Base-by-base conservation (phyloP, 2,113 vertebrate species). In the Hippoglossus stenolepis region DNA sequence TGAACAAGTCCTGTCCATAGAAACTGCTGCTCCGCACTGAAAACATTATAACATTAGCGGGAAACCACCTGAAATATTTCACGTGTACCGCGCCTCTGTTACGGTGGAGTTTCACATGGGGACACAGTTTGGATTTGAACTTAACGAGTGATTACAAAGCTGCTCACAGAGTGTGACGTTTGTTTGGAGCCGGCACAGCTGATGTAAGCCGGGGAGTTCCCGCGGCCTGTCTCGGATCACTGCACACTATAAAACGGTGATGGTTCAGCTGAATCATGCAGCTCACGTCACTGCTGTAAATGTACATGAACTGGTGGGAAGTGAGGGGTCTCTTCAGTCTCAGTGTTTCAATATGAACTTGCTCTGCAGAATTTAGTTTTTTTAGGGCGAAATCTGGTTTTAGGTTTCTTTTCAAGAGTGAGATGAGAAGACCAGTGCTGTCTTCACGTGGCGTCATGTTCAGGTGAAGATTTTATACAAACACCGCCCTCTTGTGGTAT, bases 231-330 rank as follows among this genome's bases (percentile, higher is more conserved):
- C 51, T n/a, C 31, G 58, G 77, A 59, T 58, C 51, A 59, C 58
- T 59, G 49, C 49, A 59, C 28, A 0, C 58, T 23, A 60, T 60
- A 66, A 76, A 64, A 70, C 61, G 5, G 4, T 1, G n/a, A 53
- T 9, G 14, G 21, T 23, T 79, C 58, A 15, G 1, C 28, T 31
- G 57, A 65, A 59, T 31, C 61, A 59, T 3, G 5, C 9, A n/a
- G 51, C 21, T 14, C 20, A 47, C 64, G 17, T 59, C 49, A 47
- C 1, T 8, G 51, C 21, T 71, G 70, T 14, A 35, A 31, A 31
- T 31, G 31, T 6, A 31, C 31, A 31, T 31, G 5, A 5, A 67
- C 62, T 75, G 54, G 57, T 78, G 67, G 75, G 75, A 85, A 79
- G 45, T 26, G 28, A 76, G 35, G 15, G 24, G 57, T 13, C 57